A percentile compares a stretch with the other conserved stretches of the same genome.
phyloP scores from a whole-genome alignment of 53 echinoderm and acorn worm species.

The Hippasteria phrygiana region DNA sequence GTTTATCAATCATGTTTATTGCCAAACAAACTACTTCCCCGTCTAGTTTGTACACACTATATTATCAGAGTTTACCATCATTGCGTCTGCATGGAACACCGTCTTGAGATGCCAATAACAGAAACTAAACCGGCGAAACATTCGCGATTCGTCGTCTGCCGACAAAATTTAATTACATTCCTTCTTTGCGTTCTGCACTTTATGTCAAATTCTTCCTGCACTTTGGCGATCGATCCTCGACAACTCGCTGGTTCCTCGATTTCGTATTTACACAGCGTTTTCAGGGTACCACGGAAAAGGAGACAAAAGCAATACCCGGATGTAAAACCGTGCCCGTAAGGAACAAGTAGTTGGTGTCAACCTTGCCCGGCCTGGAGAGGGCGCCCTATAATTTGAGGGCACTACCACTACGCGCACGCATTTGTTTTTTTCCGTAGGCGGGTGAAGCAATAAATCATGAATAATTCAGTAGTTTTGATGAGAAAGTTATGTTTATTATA shows the following conservation, averaged over 20 bases:
- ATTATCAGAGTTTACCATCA: not conserved
- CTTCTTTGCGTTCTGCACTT: not conserved
- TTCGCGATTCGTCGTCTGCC: not conserved
- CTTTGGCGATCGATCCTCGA: slow-evolving; percentile 1
- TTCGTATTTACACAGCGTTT: not conserved
- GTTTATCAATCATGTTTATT: not conserved
- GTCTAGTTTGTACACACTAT: not conserved
- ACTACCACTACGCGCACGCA: not conserved
- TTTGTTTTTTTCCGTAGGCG: not conserved
- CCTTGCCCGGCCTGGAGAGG: not conserved
- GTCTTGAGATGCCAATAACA: not conserved
- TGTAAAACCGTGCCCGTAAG: not conserved
- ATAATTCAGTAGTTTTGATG: too few species aligned
- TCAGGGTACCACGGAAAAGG: slow-evolving; percentile 32
- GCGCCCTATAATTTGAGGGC: not conserved
- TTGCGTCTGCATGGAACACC: not conserved
- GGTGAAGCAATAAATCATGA: not conserved
- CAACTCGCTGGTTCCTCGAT: not conserved
- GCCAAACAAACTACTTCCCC: not conserved
- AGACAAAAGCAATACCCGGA: slow-evolving; percentile 42
- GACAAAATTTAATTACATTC: slow-evolving; percentile 1
- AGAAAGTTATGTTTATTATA: too few species aligned
- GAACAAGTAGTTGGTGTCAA: slow-evolving; percentile 46
- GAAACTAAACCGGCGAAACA: not conserved
- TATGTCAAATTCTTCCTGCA: slow-evolving; percentile 40